A percentile compares a stretch with the other conserved stretches of the same genome.
These are phyloP conservation scores for Zaprionus bogoriensis DNA, from an alignment of 2,888 invertebrate species.

Conservation along the genomic window DNA sequence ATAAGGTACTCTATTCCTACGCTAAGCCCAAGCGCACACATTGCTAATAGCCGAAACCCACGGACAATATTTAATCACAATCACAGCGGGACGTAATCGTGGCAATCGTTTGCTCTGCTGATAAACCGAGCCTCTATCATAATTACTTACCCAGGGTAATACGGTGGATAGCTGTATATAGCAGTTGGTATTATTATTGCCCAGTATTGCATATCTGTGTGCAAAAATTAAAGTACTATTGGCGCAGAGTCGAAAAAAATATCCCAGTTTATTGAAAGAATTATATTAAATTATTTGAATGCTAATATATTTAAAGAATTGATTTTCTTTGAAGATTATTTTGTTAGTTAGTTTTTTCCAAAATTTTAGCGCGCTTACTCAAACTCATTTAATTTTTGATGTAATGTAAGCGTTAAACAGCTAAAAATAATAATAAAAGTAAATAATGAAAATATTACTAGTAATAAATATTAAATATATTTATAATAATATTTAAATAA, in stretches of 20 bases:
- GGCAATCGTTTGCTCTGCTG: slow-evolving; percentile 20
- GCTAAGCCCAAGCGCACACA: neutral
- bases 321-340: neutral
- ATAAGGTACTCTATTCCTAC: slow-evolving; percentile 19
- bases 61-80: slow-evolving; percentile 25
- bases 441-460: neutral
- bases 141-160: neutral
- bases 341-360: neutral
- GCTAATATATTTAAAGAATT: neutral
- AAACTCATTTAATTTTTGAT: too few relatives aligned
- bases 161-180: slow-evolving; percentile 13
- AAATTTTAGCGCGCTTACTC: too few relatives aligned
- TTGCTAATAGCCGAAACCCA: slow-evolving; percentile 17
- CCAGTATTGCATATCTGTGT: neutral
- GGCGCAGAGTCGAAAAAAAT: neutral
- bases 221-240: neutral
- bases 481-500: too few relatives aligned
- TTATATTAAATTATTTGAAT: neutral
- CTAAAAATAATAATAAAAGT: too few relatives aligned
- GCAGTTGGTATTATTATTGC: neutral
- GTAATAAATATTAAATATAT: neutral
- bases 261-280: slow-evolving; percentile 3
- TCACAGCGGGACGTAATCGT: slow-evolving; percentile 19
- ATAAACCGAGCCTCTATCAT: slow-evolving; percentile 24
- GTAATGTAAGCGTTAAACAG: too few relatives aligned